Base-by-base conservation (phyloP, 2,797 vertebrate species). In the Amblyopsis hoosieri region DNA sequence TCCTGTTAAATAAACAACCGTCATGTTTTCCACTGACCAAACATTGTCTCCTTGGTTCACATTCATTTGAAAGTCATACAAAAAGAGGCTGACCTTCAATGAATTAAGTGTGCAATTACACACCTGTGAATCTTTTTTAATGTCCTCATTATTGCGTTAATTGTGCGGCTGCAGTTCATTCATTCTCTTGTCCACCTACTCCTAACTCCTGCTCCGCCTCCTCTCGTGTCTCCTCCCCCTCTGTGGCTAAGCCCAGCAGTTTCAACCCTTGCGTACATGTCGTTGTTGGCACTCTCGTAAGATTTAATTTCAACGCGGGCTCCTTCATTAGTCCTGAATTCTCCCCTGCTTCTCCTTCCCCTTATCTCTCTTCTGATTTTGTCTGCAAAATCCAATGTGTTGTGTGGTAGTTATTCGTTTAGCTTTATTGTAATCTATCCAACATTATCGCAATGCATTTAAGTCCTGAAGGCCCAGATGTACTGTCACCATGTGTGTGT, bases 101-200 rank as follows among this genome's bases (percentile, higher is more conserved):
- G 87, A 91, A 90, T 89, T 91, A 89, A 78, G 59, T 71, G 85
- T 86, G 90, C 85, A 92, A 92, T 92, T 93, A 91, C 89, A 93
- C 88, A 90, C 86, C 90, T 90, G 87, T 92, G 90, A 87, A 91
- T 81, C 79, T 64, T 75, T 89, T 86, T 84, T 90, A 92, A 93
- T 91, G 85, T 87, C 75, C 82, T 83, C 85, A 86, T 91, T 86
- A 91, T 89, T 91, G 60, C 66, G 90, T 91, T 85, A 90, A 89
- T 82, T 85, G 82, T 77, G 76, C 82, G 79, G 80, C 71, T 77
- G 85, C 75, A 71, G 66, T 85, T 71, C 80, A 85, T 78, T 85
- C 78, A 15, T 82, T 84, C 57, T 79, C 85, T 83, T 88, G 88
- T 89, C 87, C 87, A 87, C 84, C 86, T 88, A 82, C 76, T 67